Conservation (phyloP, 23 tunicate genomes). For the Halocynthia roretzi region DNA sequence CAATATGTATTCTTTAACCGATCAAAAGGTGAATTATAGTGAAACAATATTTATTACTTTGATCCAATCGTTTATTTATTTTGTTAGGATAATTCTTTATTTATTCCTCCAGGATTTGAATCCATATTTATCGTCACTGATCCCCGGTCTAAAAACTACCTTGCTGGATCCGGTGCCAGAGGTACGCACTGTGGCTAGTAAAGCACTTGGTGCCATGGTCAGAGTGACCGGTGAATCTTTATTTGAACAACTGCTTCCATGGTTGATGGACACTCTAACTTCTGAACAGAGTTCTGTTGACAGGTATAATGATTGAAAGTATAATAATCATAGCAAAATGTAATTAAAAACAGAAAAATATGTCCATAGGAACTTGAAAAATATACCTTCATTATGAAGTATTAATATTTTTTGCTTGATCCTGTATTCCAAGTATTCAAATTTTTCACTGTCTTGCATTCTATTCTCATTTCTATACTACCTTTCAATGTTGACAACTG, state of each 20-base stretch:
- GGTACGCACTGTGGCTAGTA: conserved; percentile 79
- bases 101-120: conserved; percentile 54
- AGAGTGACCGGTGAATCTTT: conserved; percentile 62
- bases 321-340: too few relatives aligned
- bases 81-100: neutral
- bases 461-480: too few relatives aligned
- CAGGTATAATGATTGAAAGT: conserved; percentile 25
- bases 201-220: conserved; percentile 95
- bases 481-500: too few relatives aligned
- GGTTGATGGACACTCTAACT: conserved; percentile 86
- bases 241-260: conserved; percentile 73
- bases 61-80: neutral
- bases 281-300: conserved; percentile 87
- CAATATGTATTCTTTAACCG: conserved; percentile 93
- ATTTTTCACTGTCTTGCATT: too few relatives aligned
- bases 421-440: too few relatives aligned
- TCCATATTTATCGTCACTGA: conserved; percentile 72
- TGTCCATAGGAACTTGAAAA: too few relatives aligned
- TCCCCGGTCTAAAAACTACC: conserved; percentile 87
- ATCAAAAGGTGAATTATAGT: conserved; percentile 60
- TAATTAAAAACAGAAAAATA: too few relatives aligned
- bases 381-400: too few relatives aligned
- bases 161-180: conserved; percentile 95
- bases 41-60: neutral
- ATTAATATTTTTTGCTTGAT: too few relatives aligned